Conservation (phyloP, 2,113 vertebrate genomes). For the Psittacula cyanocephala region DNA sequence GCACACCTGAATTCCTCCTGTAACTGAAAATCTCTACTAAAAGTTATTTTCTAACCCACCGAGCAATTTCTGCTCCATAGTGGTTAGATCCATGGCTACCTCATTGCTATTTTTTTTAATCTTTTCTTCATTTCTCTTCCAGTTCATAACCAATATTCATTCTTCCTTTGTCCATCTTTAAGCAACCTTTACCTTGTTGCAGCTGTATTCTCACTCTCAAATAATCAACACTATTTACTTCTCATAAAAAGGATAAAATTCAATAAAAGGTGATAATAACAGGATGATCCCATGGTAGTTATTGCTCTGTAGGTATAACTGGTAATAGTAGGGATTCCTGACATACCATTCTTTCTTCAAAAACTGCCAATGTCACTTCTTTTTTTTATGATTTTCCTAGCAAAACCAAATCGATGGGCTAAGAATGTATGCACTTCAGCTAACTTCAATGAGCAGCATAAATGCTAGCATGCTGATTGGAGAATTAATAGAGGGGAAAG, state of each 20-base stretch:
- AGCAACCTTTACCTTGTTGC: not conserved
- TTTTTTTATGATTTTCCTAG: not conserved
- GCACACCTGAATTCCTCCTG: not conserved
- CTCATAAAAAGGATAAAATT: not conserved
- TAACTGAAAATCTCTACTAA: not conserved
- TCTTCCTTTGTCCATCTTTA: not conserved
- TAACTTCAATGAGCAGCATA: not conserved
- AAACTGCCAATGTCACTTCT: not conserved
- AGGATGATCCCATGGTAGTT: not conserved
- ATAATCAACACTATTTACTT: not conserved
- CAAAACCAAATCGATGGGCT: not conserved
- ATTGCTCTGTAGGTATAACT: not conserved
- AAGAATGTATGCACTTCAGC: not conserved
- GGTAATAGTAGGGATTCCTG: not conserved
- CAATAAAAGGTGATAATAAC: not conserved
- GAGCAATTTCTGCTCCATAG: not conserved
- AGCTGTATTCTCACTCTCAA: not conserved
- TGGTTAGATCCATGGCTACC: not conserved
- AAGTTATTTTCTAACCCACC: not conserved
- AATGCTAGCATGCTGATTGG: not conserved
- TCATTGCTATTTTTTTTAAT: not conserved
- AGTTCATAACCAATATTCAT: not conserved
- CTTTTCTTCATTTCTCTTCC: not conserved
- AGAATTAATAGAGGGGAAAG: not conserved
- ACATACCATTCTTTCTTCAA: not conserved